Evolutionary conservation across 2,113 vertebrate genomes (phyloP), one percentile per base, ranked within the genome.

Genomic region (Acanthisitta chloris): DNA sequence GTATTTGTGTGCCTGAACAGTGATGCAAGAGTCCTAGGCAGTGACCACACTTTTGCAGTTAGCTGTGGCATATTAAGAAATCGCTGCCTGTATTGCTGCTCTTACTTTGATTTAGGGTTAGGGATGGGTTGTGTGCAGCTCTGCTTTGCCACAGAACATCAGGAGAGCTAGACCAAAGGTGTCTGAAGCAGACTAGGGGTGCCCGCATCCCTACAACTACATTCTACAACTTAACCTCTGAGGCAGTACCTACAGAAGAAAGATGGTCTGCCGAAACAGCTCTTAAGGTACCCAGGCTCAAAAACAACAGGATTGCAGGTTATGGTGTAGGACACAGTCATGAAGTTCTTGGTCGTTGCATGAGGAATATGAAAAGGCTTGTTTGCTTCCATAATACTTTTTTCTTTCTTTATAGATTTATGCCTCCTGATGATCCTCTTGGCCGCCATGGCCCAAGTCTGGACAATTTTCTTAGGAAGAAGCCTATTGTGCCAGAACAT

Each of bases 401-500:
- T 33, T 82, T 57, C 57, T 42, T n/a, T 86, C 51, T 89, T 59
- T 86, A 71, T 97, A 98, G 99, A 89, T 99, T 99, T 97, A 99
- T 99, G 99, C 99, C 99, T 45, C 99, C 99, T 40, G 99, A 99
- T 90, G 99, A 99, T 96, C 99, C 99, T 36, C 98, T 99, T 45
- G 99, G 99, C 51, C 99, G 99, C 34, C 99, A 99, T 2, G 99
- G 99, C 10, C 99, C 99, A 31, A 99, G 99, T 86, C 97, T 99
- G 82, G 99, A 99, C 94, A 99, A 99, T 97, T 99, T 99, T 97
- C 98, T 99, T 96, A 98, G 99, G 96, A 99, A 99, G 97, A 98
- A 98, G 88, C 99, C 99, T 21, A 97, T 99, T 73, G 97, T 99
- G 87, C 99, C 99, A 14, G 99, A 99, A 95, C 99, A 99, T 97